Base-by-base conservation (phyloP, 2,797 vertebrate genomes). In the Pogoniulus pusillus region DNA sequence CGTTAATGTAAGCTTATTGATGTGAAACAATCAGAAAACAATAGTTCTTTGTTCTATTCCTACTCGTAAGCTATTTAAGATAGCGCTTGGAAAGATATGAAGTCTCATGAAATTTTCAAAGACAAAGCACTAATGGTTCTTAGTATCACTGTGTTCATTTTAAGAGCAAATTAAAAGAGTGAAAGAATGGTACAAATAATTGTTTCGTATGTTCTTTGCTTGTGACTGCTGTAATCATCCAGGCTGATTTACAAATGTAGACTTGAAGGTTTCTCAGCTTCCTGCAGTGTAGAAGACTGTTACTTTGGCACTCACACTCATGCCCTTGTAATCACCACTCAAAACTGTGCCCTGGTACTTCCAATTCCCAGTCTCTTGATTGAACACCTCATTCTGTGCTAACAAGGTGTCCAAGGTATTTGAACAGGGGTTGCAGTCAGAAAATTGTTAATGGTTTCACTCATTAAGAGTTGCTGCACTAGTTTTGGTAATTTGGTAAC, bases 221-320 rank as follows among this genome's bases (percentile, higher is more conserved):
- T 96, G 98, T 98, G 98, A 98, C 98, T 98, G 98, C 98, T 98
- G 98, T 99, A 99, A 99, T 99, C 99, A 99, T 98, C 98, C 97
- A 98, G 98, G 98, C 98, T 99, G 99, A 99, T 99, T 99, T 99
- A 99, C 98, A 99, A 99, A 99, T 98, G 99, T 98, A 99, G 98
- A 98, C 98, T 98, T 98, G 98, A 99, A 99, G 98, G 98, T 98
- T 98, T 98, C 98, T 98, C 98, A 98, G 98, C 98, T 98, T 99
- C 99, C 99, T 98, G 99, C 98, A 95, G 99, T 96, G 99, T 98
- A 97, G 98, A 98, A 98, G 98, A 98, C 98, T 98, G 98, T 98
- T 99, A 98, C 98, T 97, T 98, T 97, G 97, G 98, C 98, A 98
- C 98, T 98, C 98, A 96, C 98, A 97, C 98, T 98, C 98, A 97